A percentile compares a stretch with the other conserved stretches of the same genome.
phyloP scores from a whole-genome alignment of 2,888 invertebrate genomes.

The Drosophila tanythrix region DNA sequence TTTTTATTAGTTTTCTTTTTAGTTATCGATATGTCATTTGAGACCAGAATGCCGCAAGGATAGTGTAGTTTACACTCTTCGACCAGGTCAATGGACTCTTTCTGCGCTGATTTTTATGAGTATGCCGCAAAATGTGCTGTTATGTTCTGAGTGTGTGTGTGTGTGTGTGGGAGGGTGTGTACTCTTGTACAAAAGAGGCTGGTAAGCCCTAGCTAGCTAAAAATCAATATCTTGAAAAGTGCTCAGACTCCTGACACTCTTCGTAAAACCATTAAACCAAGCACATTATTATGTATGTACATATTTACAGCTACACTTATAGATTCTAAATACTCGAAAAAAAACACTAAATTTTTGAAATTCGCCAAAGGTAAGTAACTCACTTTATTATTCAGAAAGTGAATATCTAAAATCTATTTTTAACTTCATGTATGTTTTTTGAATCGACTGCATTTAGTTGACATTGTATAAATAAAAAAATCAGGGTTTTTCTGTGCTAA shows the following conservation, averaged over 20 bases:
- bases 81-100: slow-evolving; percentile 58
- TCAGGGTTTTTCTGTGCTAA: too few relatives aligned
- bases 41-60: slow-evolving; percentile 14
- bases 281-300: neutral
- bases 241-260: slow-evolving; percentile 2
- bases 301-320: neutral
- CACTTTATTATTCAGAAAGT: neutral
- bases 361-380: neutral
- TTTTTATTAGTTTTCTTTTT: slow-evolving; percentile 63
- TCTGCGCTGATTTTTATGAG: slow-evolving; percentile 32
- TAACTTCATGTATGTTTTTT: neutral
- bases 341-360: neutral
- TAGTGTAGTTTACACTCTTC: slow-evolving; percentile 33
- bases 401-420: neutral
- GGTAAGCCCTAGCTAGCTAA: slow-evolving; percentile 32
- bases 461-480: too few relatives aligned
- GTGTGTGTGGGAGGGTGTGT: slow-evolving; percentile 9
- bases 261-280: slow-evolving; percentile 19
- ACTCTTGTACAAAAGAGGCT: slow-evolving; percentile 15
- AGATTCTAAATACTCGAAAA: neutral
- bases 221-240: slow-evolving; percentile 60
- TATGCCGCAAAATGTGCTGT: slow-evolving; percentile 26
- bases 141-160: slow-evolving; percentile 10
- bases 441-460: too few relatives aligned
- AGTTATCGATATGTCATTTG: slow-evolving; percentile 36